Base-by-base conservation (phyloP, 2,797 vertebrate genomes). In the Cygnus olor region DNA sequence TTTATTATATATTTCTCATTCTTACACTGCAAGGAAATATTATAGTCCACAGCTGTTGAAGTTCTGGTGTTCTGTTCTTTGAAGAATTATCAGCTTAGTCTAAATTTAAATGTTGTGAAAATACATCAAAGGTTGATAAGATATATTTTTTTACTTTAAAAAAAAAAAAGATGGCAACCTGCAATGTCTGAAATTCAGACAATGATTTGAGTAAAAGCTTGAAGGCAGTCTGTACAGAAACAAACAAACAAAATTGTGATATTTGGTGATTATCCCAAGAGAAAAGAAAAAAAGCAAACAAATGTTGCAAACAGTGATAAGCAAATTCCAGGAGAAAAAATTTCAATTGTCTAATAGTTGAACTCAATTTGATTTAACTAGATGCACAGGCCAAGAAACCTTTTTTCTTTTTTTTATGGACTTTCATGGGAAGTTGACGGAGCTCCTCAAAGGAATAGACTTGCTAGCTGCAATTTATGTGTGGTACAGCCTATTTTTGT, bases 401-500 rank as follows among this genome's bases (percentile, higher is more conserved):
- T 70, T 88, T 88, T 80, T 25, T 20, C 44, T 58, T 14, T 72
- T 78, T 66, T 58, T 64, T 56, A 85, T 96, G 79, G 93, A 85
- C 79, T 94, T 96, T 51, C 61, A 42, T 78, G 69, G 90, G 81
- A 92, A 90, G 63, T 81, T 96, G 94, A 92, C 92, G 63, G 86
- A 82, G 53, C 84, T 72, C 36, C 69, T 97, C 96, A 93, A 92
- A 96, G 89, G 93, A 96, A 77, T 91, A 92, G 85, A 90, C 80
- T 96, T 92, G 90, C 86, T 93, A 81, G 83, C 92, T 97, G 86
- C 85, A 93, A 93, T 97, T 97, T 95, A 84, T 94, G 93, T 95
- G 76, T 83, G 80, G 94, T 94, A 69, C 88, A 95, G 94, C 95
- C 96, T 93, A 94, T 95, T 97, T 97, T 96, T 97, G 93, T 94